These are phyloP conservation scores for Notiomystis cincta DNA, from an alignment of 2,113 vertebrate genomes.

Conservation along the genomic window DNA sequence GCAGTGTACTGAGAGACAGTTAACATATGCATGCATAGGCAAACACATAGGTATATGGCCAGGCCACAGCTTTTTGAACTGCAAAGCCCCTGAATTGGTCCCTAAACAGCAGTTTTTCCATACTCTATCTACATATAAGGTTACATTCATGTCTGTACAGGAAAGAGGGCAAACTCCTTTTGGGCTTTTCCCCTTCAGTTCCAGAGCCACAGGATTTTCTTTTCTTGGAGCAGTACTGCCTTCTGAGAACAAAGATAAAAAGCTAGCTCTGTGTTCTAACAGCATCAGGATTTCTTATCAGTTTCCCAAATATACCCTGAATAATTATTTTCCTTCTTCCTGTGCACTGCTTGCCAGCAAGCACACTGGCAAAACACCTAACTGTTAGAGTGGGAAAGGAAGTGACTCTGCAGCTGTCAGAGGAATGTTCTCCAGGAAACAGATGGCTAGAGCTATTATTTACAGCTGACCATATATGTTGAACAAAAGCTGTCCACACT, in stretches of 20 bases:
- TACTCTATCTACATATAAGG: background rate
- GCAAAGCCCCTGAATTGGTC: background rate
- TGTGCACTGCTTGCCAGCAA: background rate
- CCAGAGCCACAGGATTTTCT: background rate
- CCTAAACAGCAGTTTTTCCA: background rate
- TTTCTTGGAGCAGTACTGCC: background rate
- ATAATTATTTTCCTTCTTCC: conserved; percentile 16
- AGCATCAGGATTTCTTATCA: background rate
- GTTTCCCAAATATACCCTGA: conserved; percentile 6
- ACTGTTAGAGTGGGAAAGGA: conserved; percentile 20
- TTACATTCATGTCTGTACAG: background rate
- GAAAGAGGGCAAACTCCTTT: background rate
- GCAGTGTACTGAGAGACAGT: background rate
- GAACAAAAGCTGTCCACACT: background rate
- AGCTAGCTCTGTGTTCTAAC: background rate
- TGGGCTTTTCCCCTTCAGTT: background rate
- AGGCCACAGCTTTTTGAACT: background rate
- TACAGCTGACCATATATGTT: background rate
- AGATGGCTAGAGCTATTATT: conserved; percentile 19
- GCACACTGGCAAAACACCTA: background rate
- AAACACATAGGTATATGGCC: background rate
- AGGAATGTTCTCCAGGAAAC: conserved; percentile 18
- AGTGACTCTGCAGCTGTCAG: background rate
- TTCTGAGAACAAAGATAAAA: background rate
- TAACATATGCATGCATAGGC: background rate